Conservation (phyloP, 2,888 invertebrate genomes). For the Hydroisotoma schaefferi region DNA sequence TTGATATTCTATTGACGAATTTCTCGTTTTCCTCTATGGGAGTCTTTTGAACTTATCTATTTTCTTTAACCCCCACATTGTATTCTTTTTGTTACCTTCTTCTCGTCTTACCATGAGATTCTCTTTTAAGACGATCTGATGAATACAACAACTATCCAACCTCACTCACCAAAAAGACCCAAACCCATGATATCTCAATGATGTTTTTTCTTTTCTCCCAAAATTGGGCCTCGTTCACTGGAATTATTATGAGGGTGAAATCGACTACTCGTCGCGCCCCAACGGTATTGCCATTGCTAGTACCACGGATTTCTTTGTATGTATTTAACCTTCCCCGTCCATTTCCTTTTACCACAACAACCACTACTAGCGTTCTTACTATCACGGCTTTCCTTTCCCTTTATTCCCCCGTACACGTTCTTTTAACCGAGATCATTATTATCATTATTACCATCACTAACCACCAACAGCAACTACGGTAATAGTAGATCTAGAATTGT, state of each 20-base stretch:
- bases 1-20: conserved; percentile 49
- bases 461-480: no score
- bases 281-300: no score
- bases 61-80: conserved; percentile 13
- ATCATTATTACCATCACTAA: no score
- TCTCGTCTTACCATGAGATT: neutral
- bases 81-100: conserved; percentile 12
- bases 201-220: neutral
- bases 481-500: no score
- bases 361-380: neutral
- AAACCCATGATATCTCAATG: conserved; percentile 1
- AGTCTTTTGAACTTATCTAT: conserved; percentile 35
- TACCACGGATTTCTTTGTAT: no score
- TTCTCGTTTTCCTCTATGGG: conserved; percentile 47
- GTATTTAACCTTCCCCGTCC: neutral
- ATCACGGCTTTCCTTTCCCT: neutral
- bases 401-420: neutral
- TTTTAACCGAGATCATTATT: neutral
- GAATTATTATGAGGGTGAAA: conserved; percentile 2
- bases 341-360: neutral
- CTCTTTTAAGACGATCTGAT: no score
- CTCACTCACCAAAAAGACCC: no score
- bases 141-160: no score
- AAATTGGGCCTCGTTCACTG: conserved; percentile 7
- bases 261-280: neutral